phyloP scores from a whole-genome alignment of 2,888 invertebrate species.

The Idaea biselata region DNA sequence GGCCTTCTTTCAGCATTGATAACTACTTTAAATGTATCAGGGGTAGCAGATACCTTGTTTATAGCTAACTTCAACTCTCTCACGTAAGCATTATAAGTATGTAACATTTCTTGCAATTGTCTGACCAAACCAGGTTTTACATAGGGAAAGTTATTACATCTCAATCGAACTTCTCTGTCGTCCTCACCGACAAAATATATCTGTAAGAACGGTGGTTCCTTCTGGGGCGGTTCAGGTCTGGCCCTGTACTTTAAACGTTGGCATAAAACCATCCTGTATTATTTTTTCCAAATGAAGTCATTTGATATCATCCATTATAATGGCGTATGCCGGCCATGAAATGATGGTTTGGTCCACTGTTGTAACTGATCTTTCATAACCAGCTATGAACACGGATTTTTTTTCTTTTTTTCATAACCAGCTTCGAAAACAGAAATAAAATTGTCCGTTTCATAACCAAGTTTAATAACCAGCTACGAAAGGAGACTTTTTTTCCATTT shows the following conservation, averaged over 20 bases:
- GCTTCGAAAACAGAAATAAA: no score
- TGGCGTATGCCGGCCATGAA: slow-evolving; percentile 24
- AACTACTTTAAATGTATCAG: slow-evolving; percentile 34
- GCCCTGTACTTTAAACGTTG: slow-evolving; percentile 19
- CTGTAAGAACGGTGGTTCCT: background rate
- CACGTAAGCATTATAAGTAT: slow-evolving; percentile 33
- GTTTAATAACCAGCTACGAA: no score
- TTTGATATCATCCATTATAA: slow-evolving; percentile 39
- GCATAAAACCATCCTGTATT: slow-evolving; percentile 11
- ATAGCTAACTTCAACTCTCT: slow-evolving; percentile 36
- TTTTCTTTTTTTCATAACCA: no score
- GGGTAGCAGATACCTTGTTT: slow-evolving; percentile 27
- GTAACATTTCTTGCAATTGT: slow-evolving; percentile 35
- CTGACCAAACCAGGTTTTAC: slow-evolving; percentile 30
- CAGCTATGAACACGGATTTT: no score
- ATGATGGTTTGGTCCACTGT: no score
- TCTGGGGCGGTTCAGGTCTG: slow-evolving; percentile 9
- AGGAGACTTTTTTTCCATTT: no score
- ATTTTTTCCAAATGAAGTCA: slow-evolving; percentile 38
- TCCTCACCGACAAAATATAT: slow-evolving; percentile 31
- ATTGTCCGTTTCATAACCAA: no score
- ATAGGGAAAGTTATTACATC: slow-evolving; percentile 31
- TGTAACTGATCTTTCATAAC: no score
- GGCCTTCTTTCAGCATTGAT: slow-evolving; percentile 37
- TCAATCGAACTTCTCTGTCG: slow-evolving; percentile 24